Evolutionary conservation across 1,140 invertebrate species (phyloP).

Genomic region (Drosophila varians): DNA sequence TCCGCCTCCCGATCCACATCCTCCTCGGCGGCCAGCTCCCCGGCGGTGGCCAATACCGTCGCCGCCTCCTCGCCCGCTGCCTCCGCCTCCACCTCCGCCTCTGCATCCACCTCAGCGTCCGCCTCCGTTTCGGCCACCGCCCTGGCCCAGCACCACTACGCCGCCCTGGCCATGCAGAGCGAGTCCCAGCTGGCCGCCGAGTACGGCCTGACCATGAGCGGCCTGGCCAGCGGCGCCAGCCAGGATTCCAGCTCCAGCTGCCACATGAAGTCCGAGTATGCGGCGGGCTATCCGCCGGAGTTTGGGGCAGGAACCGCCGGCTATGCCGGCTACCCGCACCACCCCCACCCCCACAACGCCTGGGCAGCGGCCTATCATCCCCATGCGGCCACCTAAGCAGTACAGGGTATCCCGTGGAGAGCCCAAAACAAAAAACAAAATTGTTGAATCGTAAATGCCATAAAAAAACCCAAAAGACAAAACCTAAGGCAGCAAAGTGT

Average conservation of each 20-base stretch:
- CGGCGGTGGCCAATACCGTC: slow-evolving; percentile 15
- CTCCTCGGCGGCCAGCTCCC: slow-evolving; percentile 7
- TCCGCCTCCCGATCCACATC: slow-evolving; percentile 31
- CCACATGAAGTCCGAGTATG: slow-evolving; percentile 76
- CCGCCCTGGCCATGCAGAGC: slow-evolving; percentile 73
- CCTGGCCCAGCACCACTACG: slow-evolving; percentile 56
- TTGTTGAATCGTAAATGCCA: slow-evolving; percentile 33
- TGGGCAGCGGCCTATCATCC: slow-evolving; percentile 77
- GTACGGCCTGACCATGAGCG: slow-evolving; percentile 75
- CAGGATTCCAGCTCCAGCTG: slow-evolving; percentile 52
- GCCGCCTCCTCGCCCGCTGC: slow-evolving; percentile 18
- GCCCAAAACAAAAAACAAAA: neutral
- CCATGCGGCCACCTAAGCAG: slow-evolving; percentile 64
- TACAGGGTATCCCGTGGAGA: neutral
- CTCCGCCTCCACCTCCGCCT: slow-evolving; percentile 4
- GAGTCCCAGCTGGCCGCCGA: slow-evolving; percentile 75
- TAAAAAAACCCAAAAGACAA: slow-evolving; percentile 11
- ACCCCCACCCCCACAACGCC: slow-evolving; percentile 65
- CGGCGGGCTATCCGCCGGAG: slow-evolving; percentile 64
- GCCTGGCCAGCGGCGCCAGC: slow-evolving; percentile 60
- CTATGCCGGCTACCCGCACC: slow-evolving; percentile 54
- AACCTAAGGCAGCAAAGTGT: slow-evolving; percentile 4
- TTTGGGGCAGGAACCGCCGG: slow-evolving; percentile 45
- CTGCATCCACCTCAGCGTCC: slow-evolving; percentile 5
- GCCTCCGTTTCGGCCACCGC: slow-evolving; percentile 13